Evolutionary conservation across 1,140 invertebrate genomes (phyloP).

Genomic region (Drosophila simulans): DNA sequence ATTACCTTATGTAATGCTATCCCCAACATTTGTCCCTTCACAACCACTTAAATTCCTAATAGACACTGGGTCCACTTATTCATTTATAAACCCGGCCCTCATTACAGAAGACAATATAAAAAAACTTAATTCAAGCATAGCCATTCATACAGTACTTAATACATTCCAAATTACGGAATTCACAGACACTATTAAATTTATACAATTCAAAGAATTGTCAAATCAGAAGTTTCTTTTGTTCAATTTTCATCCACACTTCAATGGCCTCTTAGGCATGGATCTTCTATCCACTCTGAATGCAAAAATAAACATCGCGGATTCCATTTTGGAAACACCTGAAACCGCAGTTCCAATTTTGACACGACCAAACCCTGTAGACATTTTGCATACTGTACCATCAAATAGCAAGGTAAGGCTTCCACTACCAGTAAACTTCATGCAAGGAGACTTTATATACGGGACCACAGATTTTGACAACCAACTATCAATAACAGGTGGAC

Average conservation of each 20-base stretch:
- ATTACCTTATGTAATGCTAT: no score
- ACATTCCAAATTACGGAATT: conserved; percentile 6
- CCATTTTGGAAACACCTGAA: neutral
- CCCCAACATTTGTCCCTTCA: neutral
- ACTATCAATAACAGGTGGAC: neutral
- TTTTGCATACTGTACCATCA: conserved; percentile 1
- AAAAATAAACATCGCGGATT: conserved; percentile 13
- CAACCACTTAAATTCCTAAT: conserved; percentile 1
- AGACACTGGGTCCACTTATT: conserved; percentile 6
- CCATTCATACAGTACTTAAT: conserved; percentile 1
- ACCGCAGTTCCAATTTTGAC: neutral
- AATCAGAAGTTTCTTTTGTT: conserved; percentile 8
- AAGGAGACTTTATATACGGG: conserved; percentile 14
- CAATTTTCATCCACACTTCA: conserved; percentile 8
- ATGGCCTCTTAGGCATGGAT: conserved; percentile 1
- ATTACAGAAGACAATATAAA: neutral
- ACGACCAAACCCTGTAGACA: neutral
- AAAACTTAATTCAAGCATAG: neutral
- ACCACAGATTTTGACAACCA: conserved; percentile 1
- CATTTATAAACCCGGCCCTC: neutral
- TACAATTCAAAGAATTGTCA: conserved; percentile 3
- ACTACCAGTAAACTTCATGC: conserved; percentile 1
- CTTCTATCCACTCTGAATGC: neutral
- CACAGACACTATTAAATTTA: conserved; percentile 7
- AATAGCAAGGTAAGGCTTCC: neutral